Base-by-base conservation (phyloP, 2,888 invertebrate species). In the Conistra vaccinii region DNA sequence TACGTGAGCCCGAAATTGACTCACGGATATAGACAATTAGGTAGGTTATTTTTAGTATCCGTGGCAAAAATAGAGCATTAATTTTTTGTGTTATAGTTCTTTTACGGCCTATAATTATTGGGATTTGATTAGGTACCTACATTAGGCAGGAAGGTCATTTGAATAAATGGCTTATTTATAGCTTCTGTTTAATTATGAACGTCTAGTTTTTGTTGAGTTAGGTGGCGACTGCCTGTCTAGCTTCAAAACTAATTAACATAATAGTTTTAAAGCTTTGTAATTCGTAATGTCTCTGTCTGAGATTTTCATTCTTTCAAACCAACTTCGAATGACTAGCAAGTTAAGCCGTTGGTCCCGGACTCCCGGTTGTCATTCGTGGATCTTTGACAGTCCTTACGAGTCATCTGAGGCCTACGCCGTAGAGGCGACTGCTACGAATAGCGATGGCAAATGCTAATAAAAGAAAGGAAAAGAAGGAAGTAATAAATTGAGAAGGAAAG, bases 1-100 rank as follows among this genome's bases (percentile, higher is more conserved):
- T 39, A 32, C 48, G 35, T 48, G 57, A 35, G 12, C n/a, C 26
- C n/a, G 1, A 60, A 75, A 69, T n/a, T 66, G 60, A 35, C 20
- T 42, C 60, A 51, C 51, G 63, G 42, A 70, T 26, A 67, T 71
- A n/a, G n/a, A 17, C 65, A 66, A 75, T 78, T 75, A 71, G 32
- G 35, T 0, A 5, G n/a, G 55, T 14, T 75, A 62, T 75, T 58
- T 39, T 26, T 58, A 77, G 39, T 14, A 62, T 23, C 3, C 12
- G 48, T 42, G 26, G 32, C 23, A 1, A 32, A 78, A 67, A 78
- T 61, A 65, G 80, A 73, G 58, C 60, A 26, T 66, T 65, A n/a
- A n/a, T 39, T 79, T 78, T 78, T 78, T 78, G 39, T 42, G 17
- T 23, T 26, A 42, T 10, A 39, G 6, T 48, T 79, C 7, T 73